These are phyloP conservation scores for Colius striatus DNA, from an alignment of 2,113 vertebrate species.

Conservation along the genomic window DNA sequence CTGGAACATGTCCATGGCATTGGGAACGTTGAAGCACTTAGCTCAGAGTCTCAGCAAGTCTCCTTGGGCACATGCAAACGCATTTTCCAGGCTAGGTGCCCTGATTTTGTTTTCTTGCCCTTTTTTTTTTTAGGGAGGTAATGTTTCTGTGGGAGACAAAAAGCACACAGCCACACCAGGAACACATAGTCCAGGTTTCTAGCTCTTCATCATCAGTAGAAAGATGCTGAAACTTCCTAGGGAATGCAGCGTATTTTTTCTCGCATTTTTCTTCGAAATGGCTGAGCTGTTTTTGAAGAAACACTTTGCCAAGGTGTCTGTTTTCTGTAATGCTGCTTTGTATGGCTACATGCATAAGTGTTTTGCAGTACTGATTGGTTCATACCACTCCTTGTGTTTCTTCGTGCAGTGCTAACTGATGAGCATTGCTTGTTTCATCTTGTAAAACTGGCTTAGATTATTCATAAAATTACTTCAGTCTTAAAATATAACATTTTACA, in stretches of 20 bases:
- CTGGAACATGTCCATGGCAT: background rate
- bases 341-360: rapidly evolving
- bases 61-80: background rate
- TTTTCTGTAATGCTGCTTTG: background rate
- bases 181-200: background rate
- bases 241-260: background rate
- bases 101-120: background rate
- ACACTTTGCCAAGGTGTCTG: background rate
- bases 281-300: background rate
- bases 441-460: background rate
- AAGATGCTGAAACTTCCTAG: background rate
- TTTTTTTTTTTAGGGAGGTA: background rate
- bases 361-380: background rate
- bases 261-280: background rate
- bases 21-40: background rate
- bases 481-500: background rate
- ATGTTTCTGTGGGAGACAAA: background rate
- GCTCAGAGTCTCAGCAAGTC: background rate
- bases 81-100: background rate
- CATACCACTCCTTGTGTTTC: background rate
- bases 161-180: background rate
- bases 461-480: background rate
- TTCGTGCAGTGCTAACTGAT: background rate
- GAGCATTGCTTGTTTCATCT: background rate
- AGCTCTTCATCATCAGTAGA: background rate